phyloP scores from a whole-genome alignment of 2,113 vertebrate species.

The Odobenus rosmarus region DNA sequence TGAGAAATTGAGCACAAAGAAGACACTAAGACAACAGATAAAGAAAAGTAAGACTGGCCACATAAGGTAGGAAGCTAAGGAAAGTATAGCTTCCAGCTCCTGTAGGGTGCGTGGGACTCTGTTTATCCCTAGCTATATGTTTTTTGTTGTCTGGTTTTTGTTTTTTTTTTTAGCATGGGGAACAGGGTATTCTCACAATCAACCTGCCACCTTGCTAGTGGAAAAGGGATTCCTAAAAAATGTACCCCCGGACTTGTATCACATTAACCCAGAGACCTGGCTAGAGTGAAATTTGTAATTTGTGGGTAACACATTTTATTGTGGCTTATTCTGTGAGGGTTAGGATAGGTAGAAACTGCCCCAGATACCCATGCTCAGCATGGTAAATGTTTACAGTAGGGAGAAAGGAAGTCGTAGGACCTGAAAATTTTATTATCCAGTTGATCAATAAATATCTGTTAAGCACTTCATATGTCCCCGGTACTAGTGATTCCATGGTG shows the following conservation, averaged over 20 bases:
- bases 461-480: background rate
- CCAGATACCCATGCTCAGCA: background rate
- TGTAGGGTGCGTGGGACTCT: background rate
- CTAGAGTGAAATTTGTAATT: background rate
- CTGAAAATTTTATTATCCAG: background rate
- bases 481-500: background rate
- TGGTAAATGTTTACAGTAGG: background rate
- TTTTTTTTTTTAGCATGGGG: background rate
- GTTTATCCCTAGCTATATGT: background rate
- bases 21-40: background rate
- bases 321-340: background rate
- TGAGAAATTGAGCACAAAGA: background rate
- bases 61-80: background rate
- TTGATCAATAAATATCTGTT: constrained; percentile 8
- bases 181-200: background rate
- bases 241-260: background rate
- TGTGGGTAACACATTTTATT: background rate
- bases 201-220: background rate
- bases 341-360: background rate
- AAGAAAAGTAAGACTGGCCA: background rate
- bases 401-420: background rate
- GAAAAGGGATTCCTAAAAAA: background rate
- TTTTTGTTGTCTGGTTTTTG: background rate
- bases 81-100: background rate
- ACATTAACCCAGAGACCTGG: background rate